phyloP scores from a whole-genome alignment of 2,113 vertebrate genomes.

The Tichodroma muraria region DNA sequence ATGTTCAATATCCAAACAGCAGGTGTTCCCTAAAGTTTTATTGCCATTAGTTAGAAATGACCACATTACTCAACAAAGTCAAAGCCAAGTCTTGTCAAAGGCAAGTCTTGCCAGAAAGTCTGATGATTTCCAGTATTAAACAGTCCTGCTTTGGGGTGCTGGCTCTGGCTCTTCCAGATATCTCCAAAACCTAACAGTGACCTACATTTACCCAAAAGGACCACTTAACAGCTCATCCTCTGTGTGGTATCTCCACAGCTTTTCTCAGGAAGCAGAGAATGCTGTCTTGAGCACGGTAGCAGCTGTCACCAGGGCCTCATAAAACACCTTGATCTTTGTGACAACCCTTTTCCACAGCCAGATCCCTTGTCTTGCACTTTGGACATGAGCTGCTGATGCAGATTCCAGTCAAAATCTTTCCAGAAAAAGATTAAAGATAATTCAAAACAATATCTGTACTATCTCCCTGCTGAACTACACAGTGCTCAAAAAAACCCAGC shows the following conservation, averaged over 20 bases:
- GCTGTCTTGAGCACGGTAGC: not conserved
- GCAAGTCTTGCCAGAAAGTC: not conserved
- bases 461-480: not conserved
- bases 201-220: not conserved
- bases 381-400: not conserved
- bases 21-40: constrained; percentile 37
- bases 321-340: not conserved
- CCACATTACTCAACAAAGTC: constrained; percentile 16
- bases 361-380: not conserved
- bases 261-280: not conserved
- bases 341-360: not conserved
- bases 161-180: not conserved
- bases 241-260: not conserved
- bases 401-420: not conserved
- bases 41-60: constrained; percentile 45
- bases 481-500: not conserved
- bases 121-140: not conserved
- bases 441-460: not conserved
- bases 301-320: not conserved
- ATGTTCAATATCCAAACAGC: constrained; percentile 39
- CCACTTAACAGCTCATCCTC: not conserved
- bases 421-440: not conserved
- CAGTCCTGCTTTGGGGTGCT: not conserved
- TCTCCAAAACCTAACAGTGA: not conserved
- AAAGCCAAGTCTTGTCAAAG: constrained; percentile 26